These are phyloP conservation scores for Sarcophaga carnaria DNA, from an alignment of 2,888 invertebrate species.

Conservation along the genomic window DNA sequence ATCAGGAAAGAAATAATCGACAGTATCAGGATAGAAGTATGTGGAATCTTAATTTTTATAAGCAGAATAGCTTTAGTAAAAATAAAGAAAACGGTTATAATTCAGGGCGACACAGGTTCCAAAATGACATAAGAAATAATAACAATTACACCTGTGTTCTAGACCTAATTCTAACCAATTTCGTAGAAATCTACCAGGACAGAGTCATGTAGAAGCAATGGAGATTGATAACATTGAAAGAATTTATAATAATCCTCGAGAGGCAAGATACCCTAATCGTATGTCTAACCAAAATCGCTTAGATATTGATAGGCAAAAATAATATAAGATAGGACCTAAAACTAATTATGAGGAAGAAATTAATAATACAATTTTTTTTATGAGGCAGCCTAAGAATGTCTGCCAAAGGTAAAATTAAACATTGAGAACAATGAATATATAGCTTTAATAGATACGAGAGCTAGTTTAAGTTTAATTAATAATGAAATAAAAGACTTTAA, in stretches of 20 bases:
- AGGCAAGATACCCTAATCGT: conserved; percentile 39
- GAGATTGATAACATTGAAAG: conserved; percentile 1
- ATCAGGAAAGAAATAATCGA: no score
- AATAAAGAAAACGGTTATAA: background rate
- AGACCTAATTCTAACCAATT: background rate
- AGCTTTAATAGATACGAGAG: conserved; percentile 49
- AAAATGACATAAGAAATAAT: no score
- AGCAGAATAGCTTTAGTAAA: no score
- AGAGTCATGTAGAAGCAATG: conserved; percentile 10
- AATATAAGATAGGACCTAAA: conserved; percentile 4
- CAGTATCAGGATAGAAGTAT: no score
- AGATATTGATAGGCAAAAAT: conserved; percentile 31
- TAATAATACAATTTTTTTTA: conserved; percentile 30
- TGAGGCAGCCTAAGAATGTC: background rate
- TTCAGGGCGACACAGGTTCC: no score
- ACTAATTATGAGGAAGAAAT: background rate
- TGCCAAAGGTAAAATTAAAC: conserved; percentile 10
- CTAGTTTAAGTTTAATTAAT: conserved; percentile 41
- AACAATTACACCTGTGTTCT: no score
- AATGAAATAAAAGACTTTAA: conserved; percentile 23
- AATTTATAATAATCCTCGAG: background rate
- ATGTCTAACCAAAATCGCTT: conserved; percentile 53
- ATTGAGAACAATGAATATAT: conserved; percentile 25
- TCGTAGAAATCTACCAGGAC: background rate
- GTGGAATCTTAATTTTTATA: no score